Conservation (phyloP, 2,797 vertebrate species). For the Channallabes apus region DNA sequence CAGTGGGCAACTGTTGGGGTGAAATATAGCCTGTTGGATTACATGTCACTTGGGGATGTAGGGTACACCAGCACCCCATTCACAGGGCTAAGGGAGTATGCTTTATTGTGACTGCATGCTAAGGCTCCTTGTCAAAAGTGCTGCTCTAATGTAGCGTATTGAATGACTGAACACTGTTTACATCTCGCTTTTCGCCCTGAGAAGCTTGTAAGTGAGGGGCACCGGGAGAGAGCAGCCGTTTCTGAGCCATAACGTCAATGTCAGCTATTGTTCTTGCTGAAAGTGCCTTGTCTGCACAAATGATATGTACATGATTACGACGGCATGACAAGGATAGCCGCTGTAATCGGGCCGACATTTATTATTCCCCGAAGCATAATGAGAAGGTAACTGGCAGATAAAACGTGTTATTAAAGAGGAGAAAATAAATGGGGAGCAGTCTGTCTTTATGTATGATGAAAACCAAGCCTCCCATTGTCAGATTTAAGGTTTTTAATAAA, state of each 20-base stretch:
- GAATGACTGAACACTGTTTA: conserved; percentile 77
- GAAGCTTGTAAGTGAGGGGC: conserved; percentile 56
- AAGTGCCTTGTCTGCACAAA: conserved; percentile 54
- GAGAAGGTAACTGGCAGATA: conserved; percentile 53
- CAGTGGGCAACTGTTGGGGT: conserved; percentile 72
- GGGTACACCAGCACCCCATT: conserved; percentile 66
- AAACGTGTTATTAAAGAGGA: conserved; percentile 56
- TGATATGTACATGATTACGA: conserved; percentile 50
- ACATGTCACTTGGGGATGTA: conserved; percentile 67
- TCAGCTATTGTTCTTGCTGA: conserved; percentile 54
- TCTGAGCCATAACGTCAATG: conserved; percentile 58
- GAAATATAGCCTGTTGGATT: conserved; percentile 72
- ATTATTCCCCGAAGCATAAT: conserved; percentile 58
- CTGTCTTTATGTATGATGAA: conserved; percentile 52
- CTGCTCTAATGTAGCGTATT: conserved; percentile 70
- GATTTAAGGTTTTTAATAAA: conserved; percentile 45
- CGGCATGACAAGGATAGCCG: conserved; percentile 43
- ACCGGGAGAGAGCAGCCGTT: conserved; percentile 56
- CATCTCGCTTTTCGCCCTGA: conserved; percentile 67
- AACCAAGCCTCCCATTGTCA: conserved; percentile 40
- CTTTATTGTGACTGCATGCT: conserved; percentile 65
- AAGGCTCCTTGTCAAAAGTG: conserved; percentile 70
- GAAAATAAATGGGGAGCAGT: conserved; percentile 48
- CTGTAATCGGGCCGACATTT: conserved; percentile 50
- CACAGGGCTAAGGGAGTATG: conserved; percentile 61